Base-by-base conservation (phyloP, 2,113 vertebrate genomes). In the Heterotis niloticus region DNA sequence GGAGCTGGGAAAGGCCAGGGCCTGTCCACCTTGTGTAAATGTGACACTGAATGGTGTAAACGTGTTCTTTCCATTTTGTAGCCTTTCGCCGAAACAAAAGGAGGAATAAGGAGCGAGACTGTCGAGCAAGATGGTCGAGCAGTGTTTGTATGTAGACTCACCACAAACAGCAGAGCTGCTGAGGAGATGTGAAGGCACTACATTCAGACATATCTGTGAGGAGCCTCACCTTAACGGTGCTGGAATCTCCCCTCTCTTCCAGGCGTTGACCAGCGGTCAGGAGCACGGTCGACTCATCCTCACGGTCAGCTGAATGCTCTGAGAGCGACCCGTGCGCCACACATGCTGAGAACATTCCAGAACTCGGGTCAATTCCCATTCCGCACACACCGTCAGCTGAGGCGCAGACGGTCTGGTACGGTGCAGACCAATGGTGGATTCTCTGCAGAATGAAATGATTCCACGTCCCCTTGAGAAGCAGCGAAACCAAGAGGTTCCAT, bases 201-300 rank as follows among this genome's bases (percentile, higher is more conserved):
- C 83, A 89, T 83, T 71, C 70, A 65, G 77, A 65, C 84, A 76
- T 84, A 78, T 83, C 85, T 86, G 83, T 89, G 89, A 88, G 83
- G 74, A 54, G 85, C 83, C 88, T 87, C 88, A 89, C 87, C 88
- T 86, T 80, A 78, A 85, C 80, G 68, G 85, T 81, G 85, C 84
- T 78, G 65, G 70, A 86, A 81, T 65, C 70, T 87, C 78, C 82
- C 76, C 83, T 80, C 80, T 87, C 86, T 86, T 80, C 78, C 83
- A 85, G 88, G 81, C 85, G 85, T 81, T 82, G 85, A 83, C 83
- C 57, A 72, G 4, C 26, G 83, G 82, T 85, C 86, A 81, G 83
- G 87, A 82, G 77, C 80, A 69, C 11, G 64, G 73, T 81, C 82
- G 79, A 72, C 79, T 81, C 80, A 75, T 78, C 83, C 84, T n/a